Base-by-base conservation (phyloP, 1,140 invertebrate species). In the Lepidostoma basale region DNA sequence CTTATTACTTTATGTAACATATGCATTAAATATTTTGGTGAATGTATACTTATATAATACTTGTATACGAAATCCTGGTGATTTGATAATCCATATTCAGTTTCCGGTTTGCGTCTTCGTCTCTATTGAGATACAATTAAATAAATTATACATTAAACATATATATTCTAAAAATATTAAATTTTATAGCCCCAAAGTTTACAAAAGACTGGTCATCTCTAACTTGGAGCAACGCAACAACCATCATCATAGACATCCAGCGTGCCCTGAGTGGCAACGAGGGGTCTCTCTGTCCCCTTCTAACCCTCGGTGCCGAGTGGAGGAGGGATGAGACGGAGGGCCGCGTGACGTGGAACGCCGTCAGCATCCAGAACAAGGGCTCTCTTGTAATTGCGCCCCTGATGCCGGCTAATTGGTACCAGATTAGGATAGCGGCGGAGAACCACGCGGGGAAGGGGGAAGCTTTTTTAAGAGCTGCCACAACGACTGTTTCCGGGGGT, bases 401-500 rank as follows among this genome's bases (percentile, higher is more conserved):
- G 23, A 79, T 85, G 9, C 88, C 90, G 1, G 90, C 88, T 1
- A 88, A 88, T 0, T 90, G 89, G 85, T 93, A 92, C 74, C 86
- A 85, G 52, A 77, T 93, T 36, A 83, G 87, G 40, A 79, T 94
- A 5, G 89, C 87, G 62, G 92, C 90, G 0, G 86, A 91, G 69
- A 93, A 90, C 71, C 90, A 92, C 60, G 90, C 91, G 6, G 90
- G 91, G 0, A 82, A 84, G 26, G 86, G 87, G 4, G 84, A 85
- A 59, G 84, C 85, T 1, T 78, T 88, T 28, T 88, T 90, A 76
- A 86, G 89, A 74, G 91, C 92, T 70, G 89, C 90, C 0, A 94
- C 92, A 0, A 88, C 89, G 3, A 90, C 90, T 0, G 83, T 89
- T 64, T 86, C 87, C 33, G 92, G 91, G 77, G 88, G 89, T 90